phyloP scores from a whole-genome alignment of 2,113 vertebrate species.

The Gopherus evgoodei region DNA sequence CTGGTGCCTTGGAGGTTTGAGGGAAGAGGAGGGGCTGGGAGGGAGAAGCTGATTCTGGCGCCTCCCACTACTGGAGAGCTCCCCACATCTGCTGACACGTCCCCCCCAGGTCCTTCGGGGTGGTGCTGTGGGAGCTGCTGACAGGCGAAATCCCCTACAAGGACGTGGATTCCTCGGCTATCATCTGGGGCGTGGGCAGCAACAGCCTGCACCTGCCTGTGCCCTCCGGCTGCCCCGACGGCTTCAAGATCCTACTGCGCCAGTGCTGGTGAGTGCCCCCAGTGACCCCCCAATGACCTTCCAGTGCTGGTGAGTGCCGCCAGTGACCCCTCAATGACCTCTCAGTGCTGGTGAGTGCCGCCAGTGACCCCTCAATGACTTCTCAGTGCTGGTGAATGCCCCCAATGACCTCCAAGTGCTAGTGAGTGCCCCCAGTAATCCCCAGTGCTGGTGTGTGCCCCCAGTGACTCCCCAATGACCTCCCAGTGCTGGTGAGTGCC shows the following conservation, averaged over 20 bases:
- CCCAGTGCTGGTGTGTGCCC: fast-evolving
- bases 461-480: neutral
- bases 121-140: constrained; percentile 97
- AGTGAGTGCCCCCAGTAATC: fast-evolving
- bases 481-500: constrained; percentile 92
- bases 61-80: neutral
- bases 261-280: constrained; percentile 92
- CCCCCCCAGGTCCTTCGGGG: constrained; percentile 92
- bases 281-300: neutral
- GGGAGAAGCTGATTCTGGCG: neutral
- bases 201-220: constrained; percentile 97
- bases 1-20: neutral
- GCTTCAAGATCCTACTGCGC: constrained; percentile 95
- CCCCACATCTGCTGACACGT: neutral
- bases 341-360: too few species aligned
- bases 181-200: constrained; percentile 98
- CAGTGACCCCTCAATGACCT: too few species aligned
- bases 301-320: neutral
- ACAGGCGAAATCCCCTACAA: constrained; percentile 98
- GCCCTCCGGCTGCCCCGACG: constrained; percentile 95
- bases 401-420: neutral
- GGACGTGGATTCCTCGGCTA: constrained; percentile 97
- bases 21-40: neutral
- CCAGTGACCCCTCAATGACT: neutral
- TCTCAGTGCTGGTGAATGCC: neutral